phyloP scores from a whole-genome alignment of 1,140 invertebrate genomes.

The Heliconius nattereri region DNA sequence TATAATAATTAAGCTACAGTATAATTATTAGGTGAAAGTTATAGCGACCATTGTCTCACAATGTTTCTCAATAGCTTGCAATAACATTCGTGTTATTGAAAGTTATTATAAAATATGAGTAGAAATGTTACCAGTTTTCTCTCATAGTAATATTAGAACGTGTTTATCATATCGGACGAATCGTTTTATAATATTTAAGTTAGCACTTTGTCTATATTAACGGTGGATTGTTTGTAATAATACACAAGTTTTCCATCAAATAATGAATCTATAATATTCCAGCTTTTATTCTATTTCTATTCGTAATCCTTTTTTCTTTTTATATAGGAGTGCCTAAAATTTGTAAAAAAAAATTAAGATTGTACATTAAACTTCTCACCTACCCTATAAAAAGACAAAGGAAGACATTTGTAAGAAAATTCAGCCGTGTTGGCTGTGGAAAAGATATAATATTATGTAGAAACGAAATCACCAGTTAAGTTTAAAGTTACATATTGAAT shows the following conservation, averaged over 20 bases:
- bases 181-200: slow-evolving; percentile 75
- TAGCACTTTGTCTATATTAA: slow-evolving; percentile 34
- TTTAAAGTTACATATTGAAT: too few relatives aligned
- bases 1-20: background rate
- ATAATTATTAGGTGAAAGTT: background rate
- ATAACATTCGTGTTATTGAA: slow-evolving; percentile 15
- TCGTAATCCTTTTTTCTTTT: background rate
- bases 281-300: background rate
- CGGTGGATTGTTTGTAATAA: background rate
- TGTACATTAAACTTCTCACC: too few relatives aligned
- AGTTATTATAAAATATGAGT: slow-evolving; percentile 11
- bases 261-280: background rate
- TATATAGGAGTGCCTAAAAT: too few relatives aligned
- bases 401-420: too few relatives aligned
- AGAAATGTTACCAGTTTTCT: slow-evolving; percentile 45
- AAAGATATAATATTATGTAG: too few relatives aligned
- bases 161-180: slow-evolving; percentile 64
- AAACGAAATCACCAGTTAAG: too few relatives aligned
- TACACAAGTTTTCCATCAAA: background rate
- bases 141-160: slow-evolving; percentile 65
- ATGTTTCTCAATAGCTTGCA: slow-evolving; percentile 38
- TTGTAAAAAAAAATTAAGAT: too few relatives aligned
- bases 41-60: slow-evolving; percentile 44
- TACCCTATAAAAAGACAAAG: too few relatives aligned
- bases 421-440: too few relatives aligned